Percentiles rank a stretch among this genome's conserved stretches.
Conservation (phyloP, 2,888 invertebrate species). For the Mystacides longicornis region DNA sequence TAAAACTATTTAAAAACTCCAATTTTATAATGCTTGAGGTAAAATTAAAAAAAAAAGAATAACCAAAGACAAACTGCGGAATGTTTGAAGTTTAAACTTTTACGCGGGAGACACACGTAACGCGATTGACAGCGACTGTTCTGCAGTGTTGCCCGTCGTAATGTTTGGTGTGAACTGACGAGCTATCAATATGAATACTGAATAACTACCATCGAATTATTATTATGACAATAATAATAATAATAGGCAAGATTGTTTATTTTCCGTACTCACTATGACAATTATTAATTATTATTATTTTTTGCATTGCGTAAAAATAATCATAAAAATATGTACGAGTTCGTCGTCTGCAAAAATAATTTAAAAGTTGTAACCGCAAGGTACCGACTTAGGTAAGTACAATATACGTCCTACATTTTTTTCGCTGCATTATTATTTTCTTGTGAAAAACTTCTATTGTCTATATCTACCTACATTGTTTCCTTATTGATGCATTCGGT, state of each 20-base stretch:
- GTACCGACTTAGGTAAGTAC: too few relatives aligned
- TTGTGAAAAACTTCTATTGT: too few relatives aligned
- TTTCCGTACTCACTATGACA: not conserved
- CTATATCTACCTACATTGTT: too few relatives aligned
- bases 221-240: not conserved
- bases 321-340: too few relatives aligned
- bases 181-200: not conserved
- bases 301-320: too few relatives aligned
- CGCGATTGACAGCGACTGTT: slow-evolving; percentile 16
- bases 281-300: not conserved
- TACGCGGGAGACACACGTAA: slow-evolving; percentile 15
- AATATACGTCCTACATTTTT: too few relatives aligned
- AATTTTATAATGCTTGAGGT: not conserved
- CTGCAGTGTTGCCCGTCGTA: slow-evolving; percentile 10
- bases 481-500: too few relatives aligned
- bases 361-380: too few relatives aligned
- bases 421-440: too few relatives aligned
- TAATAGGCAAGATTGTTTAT: too few relatives aligned
- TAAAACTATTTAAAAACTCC: not conserved
- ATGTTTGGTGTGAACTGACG: not conserved
- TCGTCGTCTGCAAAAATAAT: too few relatives aligned
- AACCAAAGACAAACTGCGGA: slow-evolving; percentile 13
- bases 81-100: slow-evolving; percentile 4
- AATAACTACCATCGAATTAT: not conserved
- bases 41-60: too few relatives aligned